Evolutionary conservation across 2,888 invertebrate species (phyloP), one percentile per base, ranked within the genome.

Genomic region (Abscondita cerata): DNA sequence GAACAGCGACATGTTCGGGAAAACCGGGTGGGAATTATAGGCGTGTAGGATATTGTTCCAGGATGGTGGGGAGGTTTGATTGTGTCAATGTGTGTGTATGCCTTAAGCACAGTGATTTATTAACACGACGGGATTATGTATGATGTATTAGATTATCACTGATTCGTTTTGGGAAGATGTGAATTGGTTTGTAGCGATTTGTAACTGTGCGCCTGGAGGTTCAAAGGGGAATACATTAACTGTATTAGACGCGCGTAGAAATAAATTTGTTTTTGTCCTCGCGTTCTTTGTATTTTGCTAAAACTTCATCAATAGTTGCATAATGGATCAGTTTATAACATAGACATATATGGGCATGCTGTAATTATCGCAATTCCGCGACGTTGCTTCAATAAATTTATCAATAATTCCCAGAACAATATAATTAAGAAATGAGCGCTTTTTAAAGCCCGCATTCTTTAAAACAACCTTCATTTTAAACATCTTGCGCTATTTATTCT

Each of bases 21-120:
- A 40, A 33, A 19, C n/a, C 50, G 59, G 57, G 65, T 60, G 68
- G 64, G 59, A 47, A 56, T 56, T 54, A 52, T 54, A 52, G 52
- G 52, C 56, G 57, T 60, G 54, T 59, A 51, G 38, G 34, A 58
- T 48, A 40, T 54, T 15, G 50, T 50, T 44, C n/a, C 8, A 9
- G 41, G 38, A 54, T 16, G 38, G 53, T 33, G 51, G 63, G 54
- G 65, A 63, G 60, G 62, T 66, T 62, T 61, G 57, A 59, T 63
- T 59, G 65, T 66, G 68, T 68, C 69, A 69, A 69, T 69, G 68
- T 67, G 64, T 61, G 65, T 61, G 64, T 44, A 44, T 11, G 18
- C 44, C 59, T 53, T 53, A 65, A 59, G 46, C 36, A 33, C 56
- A 54, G 67, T 71, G 71, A 71, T 71, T 71, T 71, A 71, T 71